These are phyloP conservation scores for Pseudotriccus pelzelni DNA, from an alignment of 2,797 vertebrate species.

Conservation along the genomic window DNA sequence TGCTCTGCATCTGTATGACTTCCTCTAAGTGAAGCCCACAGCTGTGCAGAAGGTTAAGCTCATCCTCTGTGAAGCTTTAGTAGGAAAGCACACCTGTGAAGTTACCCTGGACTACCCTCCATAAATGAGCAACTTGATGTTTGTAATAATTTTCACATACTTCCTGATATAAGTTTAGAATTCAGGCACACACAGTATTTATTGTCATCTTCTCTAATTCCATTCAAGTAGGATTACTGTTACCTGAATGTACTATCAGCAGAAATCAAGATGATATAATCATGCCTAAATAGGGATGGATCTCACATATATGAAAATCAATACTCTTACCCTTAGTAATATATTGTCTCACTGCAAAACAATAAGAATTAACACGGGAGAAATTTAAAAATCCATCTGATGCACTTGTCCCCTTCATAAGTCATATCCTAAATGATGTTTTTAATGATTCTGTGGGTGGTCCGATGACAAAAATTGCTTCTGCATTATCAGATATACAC, in stretches of 20 bases:
- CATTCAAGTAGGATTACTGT: not conserved
- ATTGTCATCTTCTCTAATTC: not conserved
- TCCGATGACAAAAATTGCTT: not conserved
- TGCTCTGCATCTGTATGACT: not conserved
- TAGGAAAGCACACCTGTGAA: not conserved
- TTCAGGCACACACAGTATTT: not conserved
- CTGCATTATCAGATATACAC: not conserved
- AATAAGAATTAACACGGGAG: not conserved
- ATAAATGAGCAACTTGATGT: not conserved
- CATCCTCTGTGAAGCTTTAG: not conserved
- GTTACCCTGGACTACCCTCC: not conserved
- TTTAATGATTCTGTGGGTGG: not conserved
- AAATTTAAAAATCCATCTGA: not conserved
- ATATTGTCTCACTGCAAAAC: not conserved
- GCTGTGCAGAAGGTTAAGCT: not conserved
- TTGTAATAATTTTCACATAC: not conserved
- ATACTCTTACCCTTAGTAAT: not conserved
- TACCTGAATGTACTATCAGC: not conserved
- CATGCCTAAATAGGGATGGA: not conserved
- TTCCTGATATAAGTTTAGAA: not conserved
- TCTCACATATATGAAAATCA: not conserved
- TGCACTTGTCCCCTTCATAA: not conserved
- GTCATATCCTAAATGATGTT: not conserved
- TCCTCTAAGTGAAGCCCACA: not conserved
- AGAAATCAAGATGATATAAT: not conserved